Percentiles rank a stretch among this genome's conserved stretches.
Evolutionary conservation across 2,888 invertebrate species (phyloP).

Genomic region (Buathra laborator): DNA sequence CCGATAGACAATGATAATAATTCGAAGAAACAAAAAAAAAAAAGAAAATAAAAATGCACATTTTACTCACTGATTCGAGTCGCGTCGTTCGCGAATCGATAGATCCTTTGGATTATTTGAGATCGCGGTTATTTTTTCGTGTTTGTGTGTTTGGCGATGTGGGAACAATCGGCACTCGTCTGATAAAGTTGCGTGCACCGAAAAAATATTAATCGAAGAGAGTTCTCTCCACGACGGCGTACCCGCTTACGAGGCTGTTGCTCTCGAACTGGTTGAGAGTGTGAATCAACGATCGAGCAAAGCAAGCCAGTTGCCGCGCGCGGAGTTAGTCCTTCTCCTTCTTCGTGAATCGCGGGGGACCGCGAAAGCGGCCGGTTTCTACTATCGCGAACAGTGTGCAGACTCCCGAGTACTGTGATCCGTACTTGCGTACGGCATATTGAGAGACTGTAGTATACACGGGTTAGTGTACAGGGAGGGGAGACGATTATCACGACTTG

Average conservation of each 20-base stretch:
- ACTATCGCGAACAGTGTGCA: constrained; percentile 4
- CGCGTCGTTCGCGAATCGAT: constrained; percentile 10
- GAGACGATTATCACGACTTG: not conserved
- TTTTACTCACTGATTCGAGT: constrained; percentile 50
- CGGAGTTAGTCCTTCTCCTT: constrained; percentile 34
- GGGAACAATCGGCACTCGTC: not conserved
- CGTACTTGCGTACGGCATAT: not conserved
- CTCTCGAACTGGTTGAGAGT: constrained; percentile 69
- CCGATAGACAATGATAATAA: constrained; percentile 22
- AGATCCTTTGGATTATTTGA: constrained; percentile 4
- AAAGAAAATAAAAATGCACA: constrained; percentile 21
- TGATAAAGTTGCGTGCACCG: not conserved
- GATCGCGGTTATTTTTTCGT: not conserved
- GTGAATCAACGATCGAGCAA: constrained; percentile 57
- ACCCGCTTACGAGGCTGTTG: constrained; percentile 64
- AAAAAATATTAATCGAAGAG: not conserved
- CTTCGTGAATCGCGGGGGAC: constrained; percentile 22
- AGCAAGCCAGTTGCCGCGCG: constrained; percentile 28
- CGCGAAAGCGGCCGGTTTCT: constrained; percentile 1
- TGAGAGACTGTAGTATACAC: not conserved
- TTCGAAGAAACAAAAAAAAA: not conserved
- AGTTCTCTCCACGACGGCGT: constrained; percentile 41
- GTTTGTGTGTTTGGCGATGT: not conserved
- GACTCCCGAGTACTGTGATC: constrained; percentile 23
- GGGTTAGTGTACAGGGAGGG: constrained; percentile 1